Evolutionary conservation across 2,113 vertebrate species (phyloP).

Genomic region (Isurus oxyrinchus): DNA sequence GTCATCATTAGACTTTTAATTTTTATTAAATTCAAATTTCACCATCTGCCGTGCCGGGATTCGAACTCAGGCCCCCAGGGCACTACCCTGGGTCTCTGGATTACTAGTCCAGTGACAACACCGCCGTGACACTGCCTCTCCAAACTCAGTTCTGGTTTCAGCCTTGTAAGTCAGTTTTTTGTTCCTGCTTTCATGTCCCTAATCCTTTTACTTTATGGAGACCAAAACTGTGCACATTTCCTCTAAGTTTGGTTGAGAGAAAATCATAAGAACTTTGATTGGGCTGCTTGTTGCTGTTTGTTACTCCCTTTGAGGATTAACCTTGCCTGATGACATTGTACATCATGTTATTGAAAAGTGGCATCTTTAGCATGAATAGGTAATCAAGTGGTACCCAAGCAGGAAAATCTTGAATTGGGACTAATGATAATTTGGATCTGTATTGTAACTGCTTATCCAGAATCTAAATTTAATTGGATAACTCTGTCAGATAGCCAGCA

Average conservation of each 20-base stretch:
- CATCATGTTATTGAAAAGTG: neutral
- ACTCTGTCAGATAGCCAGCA: neutral
- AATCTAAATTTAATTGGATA: no score
- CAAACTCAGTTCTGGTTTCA: neutral
- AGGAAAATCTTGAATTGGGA: neutral
- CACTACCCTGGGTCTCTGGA: no score
- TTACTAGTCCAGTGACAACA: no score
- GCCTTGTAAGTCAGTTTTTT: neutral
- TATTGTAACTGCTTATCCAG: neutral
- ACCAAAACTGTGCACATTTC: neutral
- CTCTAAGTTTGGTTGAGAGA: neutral
- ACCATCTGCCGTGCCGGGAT: no score
- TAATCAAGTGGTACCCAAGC: neutral
- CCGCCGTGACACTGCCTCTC: no score
- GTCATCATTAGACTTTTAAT: no score
- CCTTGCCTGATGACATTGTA: neutral
- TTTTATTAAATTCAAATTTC: no score
- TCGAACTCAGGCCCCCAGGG: no score
- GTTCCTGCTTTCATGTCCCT: neutral
- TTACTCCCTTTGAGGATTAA: neutral
- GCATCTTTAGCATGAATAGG: neutral
- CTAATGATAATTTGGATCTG: neutral
- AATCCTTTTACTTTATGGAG: neutral
- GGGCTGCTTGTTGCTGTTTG: neutral
- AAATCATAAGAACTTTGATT: neutral